Percentiles rank a stretch among this genome's conserved stretches.
These are phyloP conservation scores for Myopa testacea DNA, from an alignment of 2,888 invertebrate genomes.

Conservation along the genomic window DNA sequence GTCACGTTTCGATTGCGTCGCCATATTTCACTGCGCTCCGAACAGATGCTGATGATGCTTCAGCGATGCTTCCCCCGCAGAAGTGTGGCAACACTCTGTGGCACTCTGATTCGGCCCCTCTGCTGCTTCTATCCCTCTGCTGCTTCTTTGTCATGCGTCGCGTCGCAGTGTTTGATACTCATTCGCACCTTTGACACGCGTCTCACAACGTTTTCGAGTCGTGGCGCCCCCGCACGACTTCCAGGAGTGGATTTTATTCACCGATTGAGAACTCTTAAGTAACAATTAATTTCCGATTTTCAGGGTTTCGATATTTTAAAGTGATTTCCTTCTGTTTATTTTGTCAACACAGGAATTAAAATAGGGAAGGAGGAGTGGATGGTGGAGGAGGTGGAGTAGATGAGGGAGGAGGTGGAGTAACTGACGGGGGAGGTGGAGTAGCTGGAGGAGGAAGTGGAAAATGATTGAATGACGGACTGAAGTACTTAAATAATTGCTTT, in stretches of 20 bases:
- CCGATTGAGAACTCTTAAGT: neutral
- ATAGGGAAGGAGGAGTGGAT: neutral
- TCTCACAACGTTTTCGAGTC: conserved; percentile 4
- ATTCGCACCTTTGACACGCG: conserved; percentile 25
- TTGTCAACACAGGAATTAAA: neutral
- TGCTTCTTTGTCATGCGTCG: neutral
- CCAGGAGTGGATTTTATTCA: neutral
- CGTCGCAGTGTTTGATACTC: neutral
- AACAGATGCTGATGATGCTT: conserved; percentile 10
- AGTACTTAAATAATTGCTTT: conserved; percentile 1
- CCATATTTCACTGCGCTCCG: conserved; percentile 48
- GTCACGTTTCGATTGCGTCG: conserved; percentile 48
- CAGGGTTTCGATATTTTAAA: neutral
- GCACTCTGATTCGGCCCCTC: neutral
- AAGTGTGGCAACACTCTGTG: conserved; percentile 14
- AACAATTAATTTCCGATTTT: neutral
- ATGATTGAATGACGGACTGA: neutral
- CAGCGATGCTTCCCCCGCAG: neutral
- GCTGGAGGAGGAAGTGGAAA: neutral
- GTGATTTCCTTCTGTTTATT: conserved; percentile 10
- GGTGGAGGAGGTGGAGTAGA: neutral
- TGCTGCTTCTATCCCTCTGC: too few relatives aligned
- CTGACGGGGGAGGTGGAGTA: neutral
- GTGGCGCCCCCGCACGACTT: neutral
- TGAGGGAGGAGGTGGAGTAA: neutral